These are phyloP conservation scores for Idaea biselata DNA, from an alignment of 2,888 invertebrate species.

Conservation along the genomic window DNA sequence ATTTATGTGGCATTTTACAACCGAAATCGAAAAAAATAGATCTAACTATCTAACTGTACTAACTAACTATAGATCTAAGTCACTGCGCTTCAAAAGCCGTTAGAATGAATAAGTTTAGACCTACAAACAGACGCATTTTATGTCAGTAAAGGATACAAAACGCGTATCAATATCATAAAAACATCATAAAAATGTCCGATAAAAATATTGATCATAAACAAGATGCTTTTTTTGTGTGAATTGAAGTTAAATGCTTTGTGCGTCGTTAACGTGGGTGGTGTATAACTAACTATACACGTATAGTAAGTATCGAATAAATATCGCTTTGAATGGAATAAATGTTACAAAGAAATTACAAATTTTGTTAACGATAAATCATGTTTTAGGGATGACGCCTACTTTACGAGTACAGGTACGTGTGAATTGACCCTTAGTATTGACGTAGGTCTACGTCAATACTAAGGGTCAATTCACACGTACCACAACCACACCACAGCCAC, in stretches of 20 bases:
- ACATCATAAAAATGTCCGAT: not conserved
- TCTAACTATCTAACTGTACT: no score
- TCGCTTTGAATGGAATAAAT: not conserved
- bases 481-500: no score
- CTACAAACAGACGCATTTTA: not conserved
- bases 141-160: not conserved
- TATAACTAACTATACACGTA: not conserved
- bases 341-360: not conserved
- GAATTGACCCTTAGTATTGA: no score
- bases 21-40: no score
- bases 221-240: not conserved
- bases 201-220: conserved; percentile 1
- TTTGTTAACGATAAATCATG: not conserved
- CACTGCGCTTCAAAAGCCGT: not conserved
- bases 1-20: no score
- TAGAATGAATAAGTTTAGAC: not conserved
- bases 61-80: no score
- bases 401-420: no score
- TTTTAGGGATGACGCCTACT: not conserved
- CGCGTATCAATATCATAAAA: not conserved
- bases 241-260: not conserved
- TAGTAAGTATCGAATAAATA: not conserved
- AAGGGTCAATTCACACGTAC: no score
- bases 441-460: no score
- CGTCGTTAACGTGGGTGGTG: not conserved